phyloP scores from a whole-genome alignment of 2,888 invertebrate species.

The Timema podura region DNA sequence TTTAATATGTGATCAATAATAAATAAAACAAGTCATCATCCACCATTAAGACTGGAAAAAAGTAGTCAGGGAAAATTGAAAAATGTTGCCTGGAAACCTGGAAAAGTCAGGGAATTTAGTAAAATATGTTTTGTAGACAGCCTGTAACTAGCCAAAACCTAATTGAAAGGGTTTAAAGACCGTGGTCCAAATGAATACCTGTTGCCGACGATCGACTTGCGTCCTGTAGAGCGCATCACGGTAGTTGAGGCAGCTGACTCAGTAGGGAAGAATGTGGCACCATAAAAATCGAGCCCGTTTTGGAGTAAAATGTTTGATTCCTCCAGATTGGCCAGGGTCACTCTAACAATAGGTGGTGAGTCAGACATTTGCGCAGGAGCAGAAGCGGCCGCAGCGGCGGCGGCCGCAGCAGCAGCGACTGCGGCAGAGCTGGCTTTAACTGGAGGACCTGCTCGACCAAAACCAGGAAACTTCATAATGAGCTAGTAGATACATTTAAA shows the following conservation, averaged over 20 bases:
- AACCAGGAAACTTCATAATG: too few relatives aligned
- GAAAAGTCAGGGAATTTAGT: too few relatives aligned
- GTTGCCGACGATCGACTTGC: slow-evolving; percentile 41
- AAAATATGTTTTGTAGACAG: too few relatives aligned
- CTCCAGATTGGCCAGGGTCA: slow-evolving; percentile 70
- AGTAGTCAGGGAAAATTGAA: too few relatives aligned
- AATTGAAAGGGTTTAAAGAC: too few relatives aligned
- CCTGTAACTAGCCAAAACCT: too few relatives aligned
- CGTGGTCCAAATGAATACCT: slow-evolving; percentile 36
- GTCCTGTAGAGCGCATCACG: slow-evolving; percentile 44
- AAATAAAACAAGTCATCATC: too few relatives aligned
- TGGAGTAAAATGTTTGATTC: slow-evolving; percentile 74
- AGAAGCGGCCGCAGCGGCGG: neutral
- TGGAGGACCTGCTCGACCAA: slow-evolving; percentile 7
- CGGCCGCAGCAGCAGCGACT: neutral
- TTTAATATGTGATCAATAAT: too few relatives aligned
- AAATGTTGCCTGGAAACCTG: too few relatives aligned
- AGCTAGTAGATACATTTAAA: too few relatives aligned
- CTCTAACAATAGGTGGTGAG: slow-evolving; percentile 54
- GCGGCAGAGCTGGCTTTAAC: slow-evolving; percentile 1
- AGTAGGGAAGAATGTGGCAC: slow-evolving; percentile 82
- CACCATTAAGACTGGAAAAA: too few relatives aligned
- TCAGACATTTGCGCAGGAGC: slow-evolving; percentile 13
- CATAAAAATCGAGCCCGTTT: slow-evolving; percentile 82
- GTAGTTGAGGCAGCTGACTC: slow-evolving; percentile 64